Conservation (phyloP, 2,888 invertebrate genomes). For the Sericinus montela region DNA sequence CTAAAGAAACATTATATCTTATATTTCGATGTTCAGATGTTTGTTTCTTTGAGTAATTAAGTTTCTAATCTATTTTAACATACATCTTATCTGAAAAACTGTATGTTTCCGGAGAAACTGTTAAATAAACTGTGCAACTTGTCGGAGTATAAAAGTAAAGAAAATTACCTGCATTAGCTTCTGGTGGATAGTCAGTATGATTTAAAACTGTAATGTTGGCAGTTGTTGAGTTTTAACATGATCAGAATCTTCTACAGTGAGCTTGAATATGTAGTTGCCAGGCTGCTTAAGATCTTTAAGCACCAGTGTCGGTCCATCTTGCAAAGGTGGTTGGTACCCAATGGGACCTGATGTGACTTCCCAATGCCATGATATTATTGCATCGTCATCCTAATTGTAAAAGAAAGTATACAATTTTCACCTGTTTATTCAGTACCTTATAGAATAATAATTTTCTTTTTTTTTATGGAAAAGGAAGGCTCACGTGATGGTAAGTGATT, state of each 20-base stretch:
- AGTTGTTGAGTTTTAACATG: slow-evolving; percentile 91
- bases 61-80: too few species aligned
- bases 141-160: too few species aligned
- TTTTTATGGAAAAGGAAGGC: too few species aligned
- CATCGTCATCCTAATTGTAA: slow-evolving; percentile 83
- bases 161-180: slow-evolving; percentile 89
- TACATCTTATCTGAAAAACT: too few species aligned
- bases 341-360: slow-evolving; percentile 93
- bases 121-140: too few species aligned
- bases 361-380: slow-evolving; percentile 94
- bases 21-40: too few species aligned
- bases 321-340: slow-evolving; percentile 89
- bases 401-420: not conserved
- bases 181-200: slow-evolving; percentile 96
- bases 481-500: too few species aligned
- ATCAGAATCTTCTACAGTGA: slow-evolving; percentile 95
- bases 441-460: too few species aligned
- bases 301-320: slow-evolving; percentile 90
- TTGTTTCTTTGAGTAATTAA: too few species aligned
- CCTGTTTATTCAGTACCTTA: too few species aligned
- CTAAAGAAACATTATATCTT: too few species aligned
- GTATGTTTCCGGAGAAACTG: too few species aligned
- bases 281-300: slow-evolving; percentile 90
- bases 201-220: slow-evolving; percentile 95
- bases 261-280: slow-evolving; percentile 93